Percentiles rank a stretch among this genome's conserved stretches.
phyloP scores from a whole-genome alignment of 2,113 vertebrate genomes.

The Alexandromys fortis region DNA sequence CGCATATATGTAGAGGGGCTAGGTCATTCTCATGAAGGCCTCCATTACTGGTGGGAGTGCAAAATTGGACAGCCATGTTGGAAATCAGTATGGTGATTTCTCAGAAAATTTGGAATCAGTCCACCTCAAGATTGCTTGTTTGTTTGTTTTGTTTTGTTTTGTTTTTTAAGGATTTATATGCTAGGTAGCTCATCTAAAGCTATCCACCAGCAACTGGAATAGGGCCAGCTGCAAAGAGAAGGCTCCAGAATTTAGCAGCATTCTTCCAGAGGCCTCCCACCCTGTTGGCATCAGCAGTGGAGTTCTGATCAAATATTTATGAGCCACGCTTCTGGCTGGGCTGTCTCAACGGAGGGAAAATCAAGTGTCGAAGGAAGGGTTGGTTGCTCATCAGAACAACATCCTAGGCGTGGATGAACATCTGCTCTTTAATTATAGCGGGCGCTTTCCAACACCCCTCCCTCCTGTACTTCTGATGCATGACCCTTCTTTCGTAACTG shows the following conservation, averaged over 20 bases:
- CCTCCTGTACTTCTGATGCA: not conserved
- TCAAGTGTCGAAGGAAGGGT: not conserved
- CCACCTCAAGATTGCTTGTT: not conserved
- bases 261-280: not conserved
- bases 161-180: not conserved
- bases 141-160: not conserved
- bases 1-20: not conserved
- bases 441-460: not conserved
- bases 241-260: not conserved
- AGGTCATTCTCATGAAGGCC: not conserved
- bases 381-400: not conserved
- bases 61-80: not conserved
- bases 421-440: slow-evolving; percentile 16
- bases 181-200: not conserved
- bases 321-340: not conserved
- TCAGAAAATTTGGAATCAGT: not conserved
- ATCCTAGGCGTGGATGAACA: not conserved
- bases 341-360: not conserved
- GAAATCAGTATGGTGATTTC: not conserved
- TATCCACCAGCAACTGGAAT: not conserved
- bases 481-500: slow-evolving; percentile 32
- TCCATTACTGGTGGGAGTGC: not conserved
- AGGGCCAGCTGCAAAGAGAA: not conserved
- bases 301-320: slow-evolving; percentile 64
- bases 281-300: slow-evolving; percentile 9